Conservation (phyloP, 1,140 invertebrate species). For the Drosophila ironensis region DNA sequence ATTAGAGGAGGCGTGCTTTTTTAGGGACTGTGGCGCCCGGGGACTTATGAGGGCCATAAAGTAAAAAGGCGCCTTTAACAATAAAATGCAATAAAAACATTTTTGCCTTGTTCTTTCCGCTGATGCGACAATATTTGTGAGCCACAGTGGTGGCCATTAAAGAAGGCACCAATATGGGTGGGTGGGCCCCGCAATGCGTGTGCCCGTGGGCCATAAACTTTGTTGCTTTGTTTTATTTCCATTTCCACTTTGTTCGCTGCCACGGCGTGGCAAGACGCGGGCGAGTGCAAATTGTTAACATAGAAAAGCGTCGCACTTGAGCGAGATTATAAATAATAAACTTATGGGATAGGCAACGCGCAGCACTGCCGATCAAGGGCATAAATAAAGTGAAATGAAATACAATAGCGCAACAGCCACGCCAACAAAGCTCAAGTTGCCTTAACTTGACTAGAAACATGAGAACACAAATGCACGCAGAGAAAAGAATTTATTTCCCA, state of each 20-base stretch:
- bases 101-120: conserved; percentile 24
- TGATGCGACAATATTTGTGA: conserved; percentile 46
- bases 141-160: conserved; percentile 19
- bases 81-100: conserved; percentile 55
- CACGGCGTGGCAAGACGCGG: background rate
- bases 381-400: conserved; percentile 52
- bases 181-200: background rate
- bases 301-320: conserved; percentile 64
- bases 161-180: conserved; percentile 17
- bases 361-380: background rate
- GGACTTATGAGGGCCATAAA: conserved; percentile 48
- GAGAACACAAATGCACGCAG: background rate
- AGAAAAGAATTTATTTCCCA: too few relatives aligned
- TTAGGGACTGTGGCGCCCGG: background rate
- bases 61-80: conserved; percentile 40
- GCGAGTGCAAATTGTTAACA: conserved; percentile 60
- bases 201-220: conserved; percentile 44
- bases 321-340: conserved; percentile 72
- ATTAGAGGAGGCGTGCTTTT: background rate
- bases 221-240: conserved; percentile 30
- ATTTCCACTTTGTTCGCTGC: too few relatives aligned
- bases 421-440: conserved; percentile 16
- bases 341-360: conserved; percentile 50
- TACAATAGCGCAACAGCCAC: conserved; percentile 21
- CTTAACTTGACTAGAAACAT: too few relatives aligned